These are phyloP conservation scores for Hipposideros armiger DNA, from an alignment of 2,113 vertebrate genomes.

Conservation along the genomic window DNA sequence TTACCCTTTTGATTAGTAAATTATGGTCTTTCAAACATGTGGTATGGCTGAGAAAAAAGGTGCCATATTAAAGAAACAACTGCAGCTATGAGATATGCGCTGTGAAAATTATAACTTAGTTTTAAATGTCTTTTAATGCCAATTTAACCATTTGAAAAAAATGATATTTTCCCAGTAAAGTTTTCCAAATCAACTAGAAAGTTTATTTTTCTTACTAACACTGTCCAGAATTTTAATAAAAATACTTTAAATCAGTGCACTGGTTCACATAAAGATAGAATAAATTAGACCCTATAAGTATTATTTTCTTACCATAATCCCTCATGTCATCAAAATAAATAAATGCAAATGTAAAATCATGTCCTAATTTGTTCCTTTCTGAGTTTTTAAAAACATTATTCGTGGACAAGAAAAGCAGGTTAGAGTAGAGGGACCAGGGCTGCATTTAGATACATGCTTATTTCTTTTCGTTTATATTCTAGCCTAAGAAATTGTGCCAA, in stretches of 20 bases:
- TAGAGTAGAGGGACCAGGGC: neutral
- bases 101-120: constrained; percentile 70
- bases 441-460: neutral
- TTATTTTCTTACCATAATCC: neutral
- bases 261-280: neutral
- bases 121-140: constrained; percentile 83
- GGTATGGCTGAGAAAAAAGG: constrained; percentile 57
- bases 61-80: constrained; percentile 39
- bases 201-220: neutral
- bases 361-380: neutral
- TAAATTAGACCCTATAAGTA: neutral
- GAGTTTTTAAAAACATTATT: neutral
- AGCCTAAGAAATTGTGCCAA: neutral
- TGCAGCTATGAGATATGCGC: neutral
- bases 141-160: constrained; percentile 72
- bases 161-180: constrained; percentile 53
- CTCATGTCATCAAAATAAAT: neutral
- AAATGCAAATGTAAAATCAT: constrained; percentile 2
- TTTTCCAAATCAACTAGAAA: constrained; percentile 53
- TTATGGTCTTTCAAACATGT: constrained; percentile 74
- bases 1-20: constrained; percentile 84
- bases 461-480: neutral
- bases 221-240: neutral
- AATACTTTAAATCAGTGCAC: neutral
- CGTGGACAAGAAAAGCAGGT: neutral